Percentiles rank a stretch among this genome's conserved stretches.
These are phyloP conservation scores for Ctenicera cuprea DNA, from an alignment of 2,888 invertebrate genomes.

Conservation along the genomic window DNA sequence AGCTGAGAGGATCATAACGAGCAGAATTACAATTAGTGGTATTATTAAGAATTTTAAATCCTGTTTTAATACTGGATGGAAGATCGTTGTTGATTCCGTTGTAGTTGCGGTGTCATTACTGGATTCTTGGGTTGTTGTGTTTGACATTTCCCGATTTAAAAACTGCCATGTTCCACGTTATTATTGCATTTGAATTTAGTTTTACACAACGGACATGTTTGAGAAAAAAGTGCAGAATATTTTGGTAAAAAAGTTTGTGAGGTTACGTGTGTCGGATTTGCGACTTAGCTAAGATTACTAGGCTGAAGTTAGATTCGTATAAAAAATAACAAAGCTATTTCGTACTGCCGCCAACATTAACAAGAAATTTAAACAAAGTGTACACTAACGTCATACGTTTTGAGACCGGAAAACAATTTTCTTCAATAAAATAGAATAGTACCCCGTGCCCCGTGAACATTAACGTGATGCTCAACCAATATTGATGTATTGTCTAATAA, in stretches of 20 bases:
- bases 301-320: too few species aligned
- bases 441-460: too few species aligned
- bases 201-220: neutral
- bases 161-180: slow-evolving; percentile 35
- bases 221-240: neutral
- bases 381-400: too few species aligned
- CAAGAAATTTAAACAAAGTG: too few species aligned
- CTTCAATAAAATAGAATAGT: too few species aligned
- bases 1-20: slow-evolving; percentile 69
- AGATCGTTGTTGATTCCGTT: slow-evolving; percentile 8
- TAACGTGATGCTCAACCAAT: too few species aligned
- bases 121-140: slow-evolving; percentile 1
- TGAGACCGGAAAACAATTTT: too few species aligned
- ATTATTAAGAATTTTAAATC: slow-evolving; percentile 68
- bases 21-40: slow-evolving; percentile 68
- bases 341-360: too few species aligned
- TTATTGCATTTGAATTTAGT: neutral
- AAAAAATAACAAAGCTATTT: too few species aligned
- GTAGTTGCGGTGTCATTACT: slow-evolving; percentile 31
- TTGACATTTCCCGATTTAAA: slow-evolving; percentile 25
- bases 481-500: too few species aligned
- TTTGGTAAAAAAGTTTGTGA: neutral
- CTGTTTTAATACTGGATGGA: slow-evolving; percentile 54
- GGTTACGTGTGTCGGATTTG: neutral
- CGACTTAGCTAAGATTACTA: neutral